Evolutionary conservation across 2,113 vertebrate genomes (phyloP).

Genomic region (Pelodiscus sinensis): DNA sequence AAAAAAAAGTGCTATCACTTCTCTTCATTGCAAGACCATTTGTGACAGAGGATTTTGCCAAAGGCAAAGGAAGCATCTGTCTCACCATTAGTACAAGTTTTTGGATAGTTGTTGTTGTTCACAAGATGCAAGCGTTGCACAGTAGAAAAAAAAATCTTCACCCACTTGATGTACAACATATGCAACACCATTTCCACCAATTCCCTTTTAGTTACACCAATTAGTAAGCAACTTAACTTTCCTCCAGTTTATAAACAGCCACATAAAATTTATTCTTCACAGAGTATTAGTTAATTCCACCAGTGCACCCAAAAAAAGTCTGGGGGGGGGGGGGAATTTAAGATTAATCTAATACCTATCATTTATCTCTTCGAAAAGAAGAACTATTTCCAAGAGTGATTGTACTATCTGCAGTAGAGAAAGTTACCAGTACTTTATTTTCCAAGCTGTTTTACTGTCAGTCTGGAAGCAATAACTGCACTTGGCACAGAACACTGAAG

Average conservation of each 20-base stretch:
- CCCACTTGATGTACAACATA: not conserved
- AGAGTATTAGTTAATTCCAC: not conserved
- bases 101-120: not conserved
- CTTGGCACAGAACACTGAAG: not conserved
- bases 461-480: conserved; percentile 19
- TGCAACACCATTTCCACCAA: not conserved
- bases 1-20: not conserved
- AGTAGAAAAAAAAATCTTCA: not conserved
- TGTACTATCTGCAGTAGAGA: not conserved
- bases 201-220: not conserved
- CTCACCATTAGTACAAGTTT: not conserved
- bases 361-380: not conserved
- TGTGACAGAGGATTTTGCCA: not conserved
- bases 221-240: not conserved
- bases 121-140: not conserved
- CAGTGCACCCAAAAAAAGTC: not conserved
- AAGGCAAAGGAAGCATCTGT: not conserved
- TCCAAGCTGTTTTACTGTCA: conserved; percentile 2
- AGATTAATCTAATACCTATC: not conserved
- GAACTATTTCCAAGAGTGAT: not conserved
- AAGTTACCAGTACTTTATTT: not conserved
- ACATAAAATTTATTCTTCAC: not conserved
- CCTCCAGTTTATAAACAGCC: not conserved
- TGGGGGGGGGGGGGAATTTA: not conserved
- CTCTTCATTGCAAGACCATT: not conserved